Base-by-base conservation (phyloP, 92 coral and sea anemone species). In the Anthopleura xanthogrammica region DNA sequence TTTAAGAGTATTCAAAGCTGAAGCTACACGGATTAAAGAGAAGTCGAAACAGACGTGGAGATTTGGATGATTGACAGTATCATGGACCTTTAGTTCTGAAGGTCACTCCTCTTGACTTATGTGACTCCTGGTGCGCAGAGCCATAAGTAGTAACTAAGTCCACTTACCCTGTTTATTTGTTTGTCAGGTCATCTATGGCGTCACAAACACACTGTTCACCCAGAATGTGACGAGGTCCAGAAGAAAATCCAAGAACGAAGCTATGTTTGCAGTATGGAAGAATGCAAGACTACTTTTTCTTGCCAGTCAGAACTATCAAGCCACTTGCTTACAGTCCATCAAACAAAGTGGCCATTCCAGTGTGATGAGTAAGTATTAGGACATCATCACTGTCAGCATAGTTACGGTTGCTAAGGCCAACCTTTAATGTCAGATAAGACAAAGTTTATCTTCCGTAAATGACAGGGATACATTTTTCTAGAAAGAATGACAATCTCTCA, bases 101-200 rank as follows among this genome's bases (percentile, higher is more conserved):
- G 36, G 36, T 1, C 36, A 29, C 0, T 29, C 36, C 36, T 0
- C 36, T 29, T 29, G 36, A 29, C 0, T 29, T 29, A 29, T 29
- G 36, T 29, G 36, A 29, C 36, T 29, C 1, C 36, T 29, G 1
- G 36, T 29, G 36, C 36, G 36, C 0, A 29, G 0, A 29, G 36
- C 36, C 36, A 29, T 29, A 46, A 46, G 50, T 19, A 19, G 70
- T 19, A 62, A 62, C 10, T 43, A 17, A n/a, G 41, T 56, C 43
- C 40, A 50, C 68, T 22, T 29, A 12, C 7, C 19, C 16, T 9
- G 39, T 22, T 22, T 20, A 4, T 83, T 55, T 85, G 75, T n/a
- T n/a, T 52, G 52, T 17, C 68, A 93, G 98, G 98, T 42, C 98
- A 93, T 72, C 87, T 93, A 40, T 93, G 98, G 98, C 91, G 98